Base-by-base conservation (phyloP, 2,888 invertebrate genomes). In the Plagodis dolabraria region DNA sequence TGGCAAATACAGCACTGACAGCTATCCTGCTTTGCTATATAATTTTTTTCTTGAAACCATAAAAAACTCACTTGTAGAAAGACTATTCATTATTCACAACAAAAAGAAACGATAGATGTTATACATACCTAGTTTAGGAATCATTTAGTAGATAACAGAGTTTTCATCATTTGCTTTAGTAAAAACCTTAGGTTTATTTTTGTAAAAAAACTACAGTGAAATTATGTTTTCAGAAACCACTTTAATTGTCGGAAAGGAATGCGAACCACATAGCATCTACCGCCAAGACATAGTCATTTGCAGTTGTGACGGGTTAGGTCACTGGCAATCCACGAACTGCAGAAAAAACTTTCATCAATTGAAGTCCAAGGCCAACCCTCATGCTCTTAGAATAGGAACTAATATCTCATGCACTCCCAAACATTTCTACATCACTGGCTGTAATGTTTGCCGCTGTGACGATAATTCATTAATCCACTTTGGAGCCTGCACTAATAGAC, bases 401-500 rank as follows among this genome's bases (percentile, higher is more conserved):
- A 76, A 74, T 47, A 60, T 81, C n/a, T 33, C 51, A 6, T 86
- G 87, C 66, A 71, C 44, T 2, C 71, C 81, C 0, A 55, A 72
- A 6, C 40, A 50, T 0, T 70, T 80, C 5, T 83, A 83, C 55
- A 63, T 83, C 5, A 62, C 78, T 9, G 85, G 78, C 12, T 88
- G 87, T 57, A 85, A 87, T 49, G 54, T 88, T 45, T 88, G 87
- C 50, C 53, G 60, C 7, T 88, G 87, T 40, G 61, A 69, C 4
- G 4, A 53, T 0, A 65, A 33, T 0, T 76, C 79, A 0, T n/a
- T 53, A 38, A 69, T 85, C 5, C 60, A 74, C 10, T 48, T 71
- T 0, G 50, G 53, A 0, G 61, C 61, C 0, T 88, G 87, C 59
- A 83, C 85, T 5, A 76, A 70, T 9, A 72, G 86, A 53, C 11